Conservation (phyloP, 1,140 invertebrate species). For the Drosophila nasuta region DNA sequence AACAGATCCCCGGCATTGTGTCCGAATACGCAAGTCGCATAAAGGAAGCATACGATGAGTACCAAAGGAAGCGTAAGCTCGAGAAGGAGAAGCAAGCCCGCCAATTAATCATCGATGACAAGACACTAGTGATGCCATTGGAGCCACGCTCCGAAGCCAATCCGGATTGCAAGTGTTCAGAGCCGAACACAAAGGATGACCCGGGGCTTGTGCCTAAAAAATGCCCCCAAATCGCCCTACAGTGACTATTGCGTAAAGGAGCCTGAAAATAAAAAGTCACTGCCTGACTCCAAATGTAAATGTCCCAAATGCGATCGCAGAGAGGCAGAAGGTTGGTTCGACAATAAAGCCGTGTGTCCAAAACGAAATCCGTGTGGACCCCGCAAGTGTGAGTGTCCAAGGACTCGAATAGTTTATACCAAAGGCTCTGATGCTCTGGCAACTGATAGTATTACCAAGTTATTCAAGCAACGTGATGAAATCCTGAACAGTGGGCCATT, state of each 20-base stretch:
- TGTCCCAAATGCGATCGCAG: conserved; percentile 52
- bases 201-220: conserved; percentile 35
- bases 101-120: conserved; percentile 50
- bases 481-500: conserved; percentile 47
- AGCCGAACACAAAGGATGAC: not conserved
- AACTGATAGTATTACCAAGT: not conserved
- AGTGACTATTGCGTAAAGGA: conserved; percentile 5
- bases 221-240: conserved; percentile 13
- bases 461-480: not conserved
- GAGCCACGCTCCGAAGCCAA: conserved; percentile 2
- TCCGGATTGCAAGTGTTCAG: not conserved
- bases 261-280: not conserved
- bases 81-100: conserved; percentile 18
- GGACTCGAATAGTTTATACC: not conserved
- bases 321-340: conserved; percentile 41
- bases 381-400: conserved; percentile 12
- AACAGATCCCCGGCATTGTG: conserved; percentile 25
- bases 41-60: conserved; percentile 6
- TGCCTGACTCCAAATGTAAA: conserved; percentile 16
- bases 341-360: conserved; percentile 46
- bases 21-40: not conserved
- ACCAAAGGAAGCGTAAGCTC: not conserved
- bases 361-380: not conserved
- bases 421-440: conserved; percentile 2
- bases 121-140: conserved; percentile 36